Conservation (phyloP, 2,888 invertebrate genomes). For the Xestia xanthographa region DNA sequence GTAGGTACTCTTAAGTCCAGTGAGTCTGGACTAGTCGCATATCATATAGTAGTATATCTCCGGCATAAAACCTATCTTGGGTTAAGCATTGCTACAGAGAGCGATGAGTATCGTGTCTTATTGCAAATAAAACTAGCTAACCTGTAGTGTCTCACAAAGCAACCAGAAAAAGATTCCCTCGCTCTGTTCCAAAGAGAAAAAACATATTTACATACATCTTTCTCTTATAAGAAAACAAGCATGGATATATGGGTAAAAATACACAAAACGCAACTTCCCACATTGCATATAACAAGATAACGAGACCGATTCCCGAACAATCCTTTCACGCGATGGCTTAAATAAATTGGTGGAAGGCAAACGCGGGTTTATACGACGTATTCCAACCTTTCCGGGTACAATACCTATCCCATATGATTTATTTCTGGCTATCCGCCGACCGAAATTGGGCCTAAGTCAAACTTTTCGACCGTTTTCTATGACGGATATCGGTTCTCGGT, state of each 20-base stretch:
- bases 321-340: conserved; percentile 68
- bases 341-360: conserved; percentile 72
- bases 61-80: not conserved
- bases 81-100: not conserved
- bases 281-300: conserved; percentile 38
- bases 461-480: conserved; percentile 60
- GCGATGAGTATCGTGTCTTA: not conserved
- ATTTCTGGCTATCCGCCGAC: conserved; percentile 71
- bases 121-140: not conserved
- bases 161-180: no score
- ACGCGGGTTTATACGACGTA: conserved; percentile 53
- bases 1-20: no score
- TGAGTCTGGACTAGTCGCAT: no score
- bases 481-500: conserved; percentile 55
- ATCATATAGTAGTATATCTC: no score
- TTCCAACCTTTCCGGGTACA: conserved; percentile 65
- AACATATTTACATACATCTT: not conserved
- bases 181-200: not conserved
- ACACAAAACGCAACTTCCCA: conserved; percentile 12
- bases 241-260: conserved; percentile 8
- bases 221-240: not conserved
- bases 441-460: conserved; percentile 58
- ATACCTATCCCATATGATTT: conserved; percentile 76
- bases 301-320: conserved; percentile 56
- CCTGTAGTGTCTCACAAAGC: not conserved